phyloP scores from a whole-genome alignment of 2,888 invertebrate genomes.

The Leptinotarsa peninsularis region DNA sequence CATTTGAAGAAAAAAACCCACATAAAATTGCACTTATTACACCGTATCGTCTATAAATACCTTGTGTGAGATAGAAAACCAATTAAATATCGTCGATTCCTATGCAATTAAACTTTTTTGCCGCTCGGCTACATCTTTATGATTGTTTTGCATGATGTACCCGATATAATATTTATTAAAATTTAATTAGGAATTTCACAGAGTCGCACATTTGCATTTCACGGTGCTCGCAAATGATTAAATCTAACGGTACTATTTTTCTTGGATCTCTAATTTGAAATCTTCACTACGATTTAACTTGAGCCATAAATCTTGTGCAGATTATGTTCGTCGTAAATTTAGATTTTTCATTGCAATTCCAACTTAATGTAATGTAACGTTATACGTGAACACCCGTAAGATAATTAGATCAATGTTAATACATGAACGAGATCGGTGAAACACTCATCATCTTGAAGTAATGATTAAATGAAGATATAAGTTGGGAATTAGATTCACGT shows the following conservation, averaged over 20 bases:
- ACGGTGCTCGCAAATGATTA: conserved; percentile 15
- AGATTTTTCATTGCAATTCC: not conserved
- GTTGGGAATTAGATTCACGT: not conserved
- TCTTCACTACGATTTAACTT: conserved; percentile 16
- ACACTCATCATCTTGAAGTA: not conserved
- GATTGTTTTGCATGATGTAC: conserved; percentile 32
- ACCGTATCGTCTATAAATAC: conserved; percentile 26
- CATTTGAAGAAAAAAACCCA: not conserved
- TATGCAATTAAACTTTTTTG: conserved; percentile 29
- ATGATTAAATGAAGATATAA: not conserved
- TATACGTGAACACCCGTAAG: conserved; percentile 7
- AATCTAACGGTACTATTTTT: conserved; percentile 21
- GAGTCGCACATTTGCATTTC: conserved; percentile 23
- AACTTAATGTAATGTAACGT: conserved; percentile 15
- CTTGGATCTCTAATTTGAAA: conserved; percentile 5
- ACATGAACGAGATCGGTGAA: not conserved
- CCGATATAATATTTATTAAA: conserved; percentile 27
- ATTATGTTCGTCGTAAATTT: conserved; percentile 12
- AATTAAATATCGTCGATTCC: conserved; percentile 31
- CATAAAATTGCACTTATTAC: conserved; percentile 14
- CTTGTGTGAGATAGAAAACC: conserved; percentile 25
- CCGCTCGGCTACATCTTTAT: conserved; percentile 30
- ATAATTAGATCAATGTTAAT: conserved; percentile 9
- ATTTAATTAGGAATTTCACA: conserved; percentile 25
- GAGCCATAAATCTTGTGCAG: conserved; percentile 1